A percentile compares a stretch with the other conserved stretches of the same genome.
phyloP scores from a whole-genome alignment of 2,888 invertebrate species.

The Oligia strigilis region DNA sequence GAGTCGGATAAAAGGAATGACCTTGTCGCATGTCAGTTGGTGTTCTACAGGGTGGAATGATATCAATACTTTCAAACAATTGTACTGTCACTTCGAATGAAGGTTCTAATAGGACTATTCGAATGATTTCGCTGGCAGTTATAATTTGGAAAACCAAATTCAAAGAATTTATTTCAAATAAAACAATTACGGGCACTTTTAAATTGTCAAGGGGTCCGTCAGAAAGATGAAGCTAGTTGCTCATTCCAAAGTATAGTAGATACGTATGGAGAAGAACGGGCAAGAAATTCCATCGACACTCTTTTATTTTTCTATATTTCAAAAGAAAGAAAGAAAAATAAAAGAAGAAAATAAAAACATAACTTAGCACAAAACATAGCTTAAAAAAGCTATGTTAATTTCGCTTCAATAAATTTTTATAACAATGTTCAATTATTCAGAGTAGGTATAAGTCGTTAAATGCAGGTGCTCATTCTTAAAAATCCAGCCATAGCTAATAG shows the following conservation, averaged over 20 bases:
- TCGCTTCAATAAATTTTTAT: background rate
- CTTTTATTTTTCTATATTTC: background rate
- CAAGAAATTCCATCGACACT: too few species aligned
- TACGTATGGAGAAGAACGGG: too few species aligned
- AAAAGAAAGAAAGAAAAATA: too few species aligned
- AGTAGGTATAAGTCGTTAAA: background rate
- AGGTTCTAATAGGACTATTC: constrained; percentile 1
- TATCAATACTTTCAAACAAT: constrained; percentile 10
- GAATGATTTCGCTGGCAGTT: constrained; percentile 7
- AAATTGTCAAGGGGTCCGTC: too few species aligned
- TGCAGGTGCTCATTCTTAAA: background rate
- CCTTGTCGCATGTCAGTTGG: constrained; percentile 35
- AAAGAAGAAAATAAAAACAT: too few species aligned
- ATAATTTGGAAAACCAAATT: background rate
- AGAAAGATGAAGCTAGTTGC: too few species aligned
- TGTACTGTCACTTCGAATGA: constrained; percentile 5
- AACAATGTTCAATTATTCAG: background rate
- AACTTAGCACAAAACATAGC: too few species aligned
- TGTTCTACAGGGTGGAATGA: constrained; percentile 10
- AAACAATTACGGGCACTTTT: too few species aligned
- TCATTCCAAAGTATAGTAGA: too few species aligned
- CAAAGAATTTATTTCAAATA: too few species aligned
- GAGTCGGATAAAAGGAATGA: constrained; percentile 12
- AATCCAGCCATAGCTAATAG: background rate
- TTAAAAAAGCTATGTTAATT: background rate